Evolutionary conservation across 2,888 invertebrate species (phyloP).

Genomic region (Leptinotarsa haldemani): DNA sequence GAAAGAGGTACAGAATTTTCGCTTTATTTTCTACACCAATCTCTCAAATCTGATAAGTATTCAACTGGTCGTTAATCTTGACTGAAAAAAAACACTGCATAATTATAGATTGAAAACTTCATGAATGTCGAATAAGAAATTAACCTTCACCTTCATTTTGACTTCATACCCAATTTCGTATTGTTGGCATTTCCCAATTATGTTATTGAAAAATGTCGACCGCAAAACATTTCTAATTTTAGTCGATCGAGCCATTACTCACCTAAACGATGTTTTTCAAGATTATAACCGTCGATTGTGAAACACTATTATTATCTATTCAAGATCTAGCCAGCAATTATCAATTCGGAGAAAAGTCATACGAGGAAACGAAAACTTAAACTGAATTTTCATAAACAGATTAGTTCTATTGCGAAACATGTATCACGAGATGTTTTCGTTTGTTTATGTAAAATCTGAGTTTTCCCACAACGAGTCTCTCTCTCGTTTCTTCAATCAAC

Average conservation of each 20-base stretch:
- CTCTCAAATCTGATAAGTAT: too few species aligned
- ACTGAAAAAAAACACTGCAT: not conserved
- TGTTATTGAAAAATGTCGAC: not conserved
- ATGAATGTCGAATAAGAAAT: not conserved
- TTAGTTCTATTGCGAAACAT: too few species aligned
- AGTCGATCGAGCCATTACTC: not conserved
- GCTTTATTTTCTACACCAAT: too few species aligned
- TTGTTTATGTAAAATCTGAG: too few species aligned
- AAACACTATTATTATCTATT: slow-evolving; percentile 2
- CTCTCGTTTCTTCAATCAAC: too few species aligned
- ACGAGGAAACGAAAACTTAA: too few species aligned
- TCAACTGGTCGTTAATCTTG: too few species aligned
- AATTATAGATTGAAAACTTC: not conserved
- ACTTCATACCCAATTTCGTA: not conserved
- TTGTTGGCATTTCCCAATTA: slow-evolving; percentile 10
- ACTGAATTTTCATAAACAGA: too few species aligned
- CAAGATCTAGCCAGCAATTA: not conserved
- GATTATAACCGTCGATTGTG: not conserved
- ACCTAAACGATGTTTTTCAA: slow-evolving; percentile 5
- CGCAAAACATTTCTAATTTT: not conserved
- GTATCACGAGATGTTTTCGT: too few species aligned
- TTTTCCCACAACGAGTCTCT: too few species aligned
- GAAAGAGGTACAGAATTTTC: too few species aligned
- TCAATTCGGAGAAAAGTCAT: not conserved
- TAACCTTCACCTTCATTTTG: slow-evolving; percentile 9